Percentiles rank a stretch among this genome's conserved stretches.
phyloP scores from a whole-genome alignment of 2,888 invertebrate genomes.

The Macrosiphum euphorbiae region DNA sequence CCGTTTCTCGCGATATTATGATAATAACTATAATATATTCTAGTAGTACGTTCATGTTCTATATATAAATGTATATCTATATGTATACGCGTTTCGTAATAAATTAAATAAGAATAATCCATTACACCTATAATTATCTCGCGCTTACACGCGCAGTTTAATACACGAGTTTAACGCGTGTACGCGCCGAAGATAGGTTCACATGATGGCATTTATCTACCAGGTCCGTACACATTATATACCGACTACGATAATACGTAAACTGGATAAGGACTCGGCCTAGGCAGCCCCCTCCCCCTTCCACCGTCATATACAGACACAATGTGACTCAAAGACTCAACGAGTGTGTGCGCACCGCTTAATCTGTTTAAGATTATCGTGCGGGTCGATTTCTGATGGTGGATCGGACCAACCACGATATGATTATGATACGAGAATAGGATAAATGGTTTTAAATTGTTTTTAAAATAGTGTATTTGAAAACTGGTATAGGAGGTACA shows the following conservation, averaged over 20 bases:
- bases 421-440: background rate
- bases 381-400: background rate
- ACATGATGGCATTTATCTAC: conserved; percentile 3
- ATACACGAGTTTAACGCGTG: background rate
- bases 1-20: background rate
- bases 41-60: background rate
- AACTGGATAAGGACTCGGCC: background rate
- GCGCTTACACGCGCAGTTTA: background rate
- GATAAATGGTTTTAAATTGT: conserved; percentile 1
- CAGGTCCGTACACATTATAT: background rate
- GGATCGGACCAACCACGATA: background rate
- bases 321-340: background rate
- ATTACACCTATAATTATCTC: conserved; percentile 40
- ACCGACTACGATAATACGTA: background rate
- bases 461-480: background rate
- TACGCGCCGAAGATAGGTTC: background rate
- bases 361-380: background rate
- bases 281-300: background rate
- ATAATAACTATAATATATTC: background rate
- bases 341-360: background rate
- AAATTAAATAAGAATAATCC: conserved; percentile 33
- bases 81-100: background rate
- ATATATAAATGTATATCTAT: background rate
- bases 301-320: background rate
- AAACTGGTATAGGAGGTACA: background rate